phyloP scores from a whole-genome alignment of 2,113 vertebrate genomes.

The Corythornis cristatus region DNA sequence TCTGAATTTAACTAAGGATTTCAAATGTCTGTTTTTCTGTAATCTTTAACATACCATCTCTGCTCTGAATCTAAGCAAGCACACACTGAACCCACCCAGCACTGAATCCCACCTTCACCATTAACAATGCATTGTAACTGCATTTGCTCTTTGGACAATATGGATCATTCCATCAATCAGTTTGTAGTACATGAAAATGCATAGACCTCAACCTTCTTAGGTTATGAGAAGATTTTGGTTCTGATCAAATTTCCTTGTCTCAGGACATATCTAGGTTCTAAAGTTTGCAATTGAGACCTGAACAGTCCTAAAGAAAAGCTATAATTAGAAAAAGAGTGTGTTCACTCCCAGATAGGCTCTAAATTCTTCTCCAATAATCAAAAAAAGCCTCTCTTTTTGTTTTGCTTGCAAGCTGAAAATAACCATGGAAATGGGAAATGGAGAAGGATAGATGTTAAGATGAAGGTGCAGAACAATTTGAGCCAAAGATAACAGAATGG shows the following conservation, averaged over 20 bases:
- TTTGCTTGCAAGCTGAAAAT: not conserved
- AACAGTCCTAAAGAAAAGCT: not conserved
- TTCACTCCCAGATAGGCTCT: not conserved
- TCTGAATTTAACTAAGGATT: not conserved
- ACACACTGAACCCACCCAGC: not conserved
- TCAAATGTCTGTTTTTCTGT: not conserved
- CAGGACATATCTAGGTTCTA: not conserved
- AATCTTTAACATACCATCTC: not conserved
- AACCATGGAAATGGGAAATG: not conserved
- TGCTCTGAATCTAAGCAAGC: not conserved
- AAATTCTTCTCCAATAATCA: not conserved
- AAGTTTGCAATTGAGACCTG: not conserved
- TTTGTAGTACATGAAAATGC: not conserved
- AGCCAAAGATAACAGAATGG: not conserved
- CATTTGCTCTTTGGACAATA: not conserved
- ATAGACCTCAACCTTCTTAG: not conserved
- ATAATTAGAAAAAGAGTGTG: not conserved
- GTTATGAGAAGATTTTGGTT: not conserved
- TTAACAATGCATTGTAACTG: not conserved
- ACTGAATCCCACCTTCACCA: not conserved
- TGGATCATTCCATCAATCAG: not conserved
- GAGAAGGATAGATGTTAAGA: not conserved
- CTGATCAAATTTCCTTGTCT: not conserved
- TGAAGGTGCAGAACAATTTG: not conserved
- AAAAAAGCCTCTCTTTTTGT: not conserved